Percentiles rank a stretch among this genome's conserved stretches.
Conservation (phyloP, 37 sponge, comb jelly and placozoan genomes). For the Aplysina aerophoba region DNA sequence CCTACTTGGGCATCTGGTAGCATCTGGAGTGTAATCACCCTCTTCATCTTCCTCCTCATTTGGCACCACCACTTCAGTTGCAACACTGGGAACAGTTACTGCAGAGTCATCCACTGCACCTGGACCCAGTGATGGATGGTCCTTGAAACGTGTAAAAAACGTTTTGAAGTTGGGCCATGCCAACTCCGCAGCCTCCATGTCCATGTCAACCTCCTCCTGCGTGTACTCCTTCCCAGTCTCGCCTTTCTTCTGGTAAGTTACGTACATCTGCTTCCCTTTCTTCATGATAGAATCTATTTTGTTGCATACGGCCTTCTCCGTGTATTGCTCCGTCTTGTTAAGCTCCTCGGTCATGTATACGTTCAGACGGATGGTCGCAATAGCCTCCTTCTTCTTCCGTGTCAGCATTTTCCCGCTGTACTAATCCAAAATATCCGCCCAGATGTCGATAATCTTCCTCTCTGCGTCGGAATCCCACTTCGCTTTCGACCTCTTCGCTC, state of each 20-base stretch:
- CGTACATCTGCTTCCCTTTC: conserved; percentile 8
- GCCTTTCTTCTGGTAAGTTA: neutral
- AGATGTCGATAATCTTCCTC: neutral
- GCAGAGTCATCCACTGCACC: neutral
- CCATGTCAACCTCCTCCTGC: neutral
- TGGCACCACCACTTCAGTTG: neutral
- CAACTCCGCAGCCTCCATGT: neutral
- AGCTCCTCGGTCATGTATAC: neutral
- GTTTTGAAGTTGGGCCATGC: neutral
- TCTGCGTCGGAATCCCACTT: conserved; percentile 4
- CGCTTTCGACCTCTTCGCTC: neutral
- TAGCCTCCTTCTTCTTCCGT: neutral
- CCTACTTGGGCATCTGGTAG: neutral
- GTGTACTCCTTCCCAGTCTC: neutral
- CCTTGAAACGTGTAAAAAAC: conserved; percentile 5
- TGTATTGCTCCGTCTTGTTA: neutral
- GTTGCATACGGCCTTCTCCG: neutral
- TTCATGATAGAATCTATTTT: neutral
- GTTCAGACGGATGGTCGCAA: neutral
- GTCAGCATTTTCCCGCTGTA: neutral
- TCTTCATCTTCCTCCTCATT: neutral
- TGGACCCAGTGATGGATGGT: conserved; percentile 12
- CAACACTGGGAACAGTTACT: neutral
- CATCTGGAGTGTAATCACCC: neutral
- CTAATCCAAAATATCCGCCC: neutral